Percentiles rank a stretch among this genome's conserved stretches.
phyloP scores from a whole-genome alignment of 2,797 vertebrate genomes.

The Catharus ustulatus region DNA sequence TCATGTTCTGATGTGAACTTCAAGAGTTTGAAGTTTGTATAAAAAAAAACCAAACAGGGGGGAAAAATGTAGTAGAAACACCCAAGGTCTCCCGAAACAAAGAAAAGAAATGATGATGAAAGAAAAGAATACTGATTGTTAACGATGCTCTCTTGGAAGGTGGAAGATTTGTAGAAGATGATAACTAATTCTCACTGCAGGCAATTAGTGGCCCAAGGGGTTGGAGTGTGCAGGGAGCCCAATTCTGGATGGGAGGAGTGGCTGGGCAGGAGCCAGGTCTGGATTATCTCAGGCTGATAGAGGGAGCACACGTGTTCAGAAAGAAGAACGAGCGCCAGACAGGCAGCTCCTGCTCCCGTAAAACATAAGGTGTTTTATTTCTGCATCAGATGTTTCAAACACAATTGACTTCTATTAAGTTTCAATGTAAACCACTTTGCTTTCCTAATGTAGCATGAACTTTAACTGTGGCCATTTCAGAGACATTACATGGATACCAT shows the following conservation, averaged over 20 bases:
- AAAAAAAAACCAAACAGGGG: not conserved
- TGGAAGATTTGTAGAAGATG: not conserved
- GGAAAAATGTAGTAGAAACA: not conserved
- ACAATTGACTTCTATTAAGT: constrained; percentile 80
- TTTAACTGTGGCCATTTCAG: constrained; percentile 69
- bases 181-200: not conserved
- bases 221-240: not conserved
- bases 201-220: constrained; percentile 3
- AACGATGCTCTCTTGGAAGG: not conserved
- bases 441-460: constrained; percentile 75
- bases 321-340: constrained; percentile 63
- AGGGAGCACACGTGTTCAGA: constrained; percentile 54
- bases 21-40: not conserved
- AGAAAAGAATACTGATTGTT: not conserved
- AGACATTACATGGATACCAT: constrained; percentile 46
- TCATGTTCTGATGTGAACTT: not conserved
- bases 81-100: not conserved
- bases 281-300: constrained; percentile 73
- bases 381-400: constrained; percentile 77
- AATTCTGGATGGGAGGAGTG: constrained; percentile 55
- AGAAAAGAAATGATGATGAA: not conserved
- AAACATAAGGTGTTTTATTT: constrained; percentile 70
- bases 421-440: constrained; percentile 78
- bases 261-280: constrained; percentile 71
- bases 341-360: constrained; percentile 62